Conservation (phyloP, 1,140 invertebrate species). For the Ips nitidus region DNA sequence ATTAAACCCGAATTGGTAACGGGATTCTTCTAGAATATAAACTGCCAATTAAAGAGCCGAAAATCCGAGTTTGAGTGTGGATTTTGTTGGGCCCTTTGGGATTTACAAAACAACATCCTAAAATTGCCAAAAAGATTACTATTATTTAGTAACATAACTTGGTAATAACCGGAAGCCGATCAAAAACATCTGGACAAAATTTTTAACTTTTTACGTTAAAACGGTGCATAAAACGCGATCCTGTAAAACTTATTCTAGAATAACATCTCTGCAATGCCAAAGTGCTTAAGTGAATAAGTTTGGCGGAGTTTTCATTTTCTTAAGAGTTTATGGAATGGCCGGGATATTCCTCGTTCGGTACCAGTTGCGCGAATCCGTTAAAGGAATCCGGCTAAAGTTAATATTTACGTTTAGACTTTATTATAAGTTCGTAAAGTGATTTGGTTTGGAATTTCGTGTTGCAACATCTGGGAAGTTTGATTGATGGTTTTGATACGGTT, state of each 20-base stretch:
- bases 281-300: constrained; percentile 12
- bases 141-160: too few relatives aligned
- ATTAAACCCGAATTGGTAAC: constrained; percentile 33
- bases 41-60: constrained; percentile 31
- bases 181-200: background rate
- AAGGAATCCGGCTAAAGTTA: constrained; percentile 12
- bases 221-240: background rate
- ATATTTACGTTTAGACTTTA: constrained; percentile 15
- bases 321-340: constrained; percentile 6
- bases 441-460: background rate
- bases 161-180: too few relatives aligned
- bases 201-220: constrained; percentile 1
- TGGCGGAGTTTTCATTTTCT: constrained; percentile 12
- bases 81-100: constrained; percentile 5
- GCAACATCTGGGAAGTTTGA: too few relatives aligned
- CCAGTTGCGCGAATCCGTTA: constrained; percentile 6
- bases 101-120: too few relatives aligned
- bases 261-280: constrained; percentile 3
- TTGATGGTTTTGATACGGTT: too few relatives aligned
- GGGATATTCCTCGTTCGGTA: constrained; percentile 8
- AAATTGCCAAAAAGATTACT: too few relatives aligned
- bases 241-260: constrained; percentile 12
- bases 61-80: constrained; percentile 7
- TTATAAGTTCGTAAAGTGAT: constrained; percentile 8
- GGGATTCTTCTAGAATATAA: constrained; percentile 32